A percentile compares a stretch with the other conserved stretches of the same genome.
phyloP scores from a whole-genome alignment of 2,113 vertebrate species.

The Cyanocitta stelleri region DNA sequence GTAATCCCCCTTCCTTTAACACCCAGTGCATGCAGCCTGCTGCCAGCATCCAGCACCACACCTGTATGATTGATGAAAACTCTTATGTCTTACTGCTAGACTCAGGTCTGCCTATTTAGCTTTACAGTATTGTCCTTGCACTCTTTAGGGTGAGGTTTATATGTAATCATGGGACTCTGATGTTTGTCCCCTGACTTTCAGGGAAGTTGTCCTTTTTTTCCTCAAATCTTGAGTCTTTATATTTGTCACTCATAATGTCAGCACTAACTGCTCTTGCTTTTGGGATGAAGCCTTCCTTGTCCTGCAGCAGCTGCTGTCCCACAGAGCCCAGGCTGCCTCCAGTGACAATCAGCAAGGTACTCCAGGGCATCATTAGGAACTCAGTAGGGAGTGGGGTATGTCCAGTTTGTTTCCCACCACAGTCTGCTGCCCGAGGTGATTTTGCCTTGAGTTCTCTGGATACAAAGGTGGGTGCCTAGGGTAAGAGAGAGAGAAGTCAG shows the following conservation, averaged over 20 bases:
- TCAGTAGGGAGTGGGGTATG: accelerated
- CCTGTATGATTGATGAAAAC: not conserved
- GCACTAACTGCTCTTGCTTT: not conserved
- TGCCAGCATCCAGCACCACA: not conserved
- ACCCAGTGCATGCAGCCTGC: not conserved
- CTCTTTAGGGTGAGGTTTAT: not conserved
- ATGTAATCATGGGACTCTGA: not conserved
- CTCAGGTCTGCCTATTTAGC: not conserved
- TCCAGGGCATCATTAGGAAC: not conserved
- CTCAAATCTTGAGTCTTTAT: not conserved
- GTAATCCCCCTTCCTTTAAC: not conserved
- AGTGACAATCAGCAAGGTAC: not conserved
- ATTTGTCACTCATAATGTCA: not conserved
- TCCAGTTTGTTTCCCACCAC: not conserved
- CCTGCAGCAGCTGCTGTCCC: not conserved
- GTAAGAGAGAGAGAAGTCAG: not conserved
- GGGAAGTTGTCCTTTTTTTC: too few species aligned
- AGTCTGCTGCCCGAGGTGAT: not conserved
- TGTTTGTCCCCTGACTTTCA: not conserved
- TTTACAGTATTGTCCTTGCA: not conserved
- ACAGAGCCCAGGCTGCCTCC: not conserved
- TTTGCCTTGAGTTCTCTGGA: not conserved
- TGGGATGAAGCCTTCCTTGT: not conserved
- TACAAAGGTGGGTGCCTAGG: not conserved
- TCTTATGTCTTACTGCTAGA: not conserved